A percentile compares a stretch with the other conserved stretches of the same genome.
phyloP scores from a whole-genome alignment of 2,113 vertebrate species.

The Onychostruthus taczanowskii region DNA sequence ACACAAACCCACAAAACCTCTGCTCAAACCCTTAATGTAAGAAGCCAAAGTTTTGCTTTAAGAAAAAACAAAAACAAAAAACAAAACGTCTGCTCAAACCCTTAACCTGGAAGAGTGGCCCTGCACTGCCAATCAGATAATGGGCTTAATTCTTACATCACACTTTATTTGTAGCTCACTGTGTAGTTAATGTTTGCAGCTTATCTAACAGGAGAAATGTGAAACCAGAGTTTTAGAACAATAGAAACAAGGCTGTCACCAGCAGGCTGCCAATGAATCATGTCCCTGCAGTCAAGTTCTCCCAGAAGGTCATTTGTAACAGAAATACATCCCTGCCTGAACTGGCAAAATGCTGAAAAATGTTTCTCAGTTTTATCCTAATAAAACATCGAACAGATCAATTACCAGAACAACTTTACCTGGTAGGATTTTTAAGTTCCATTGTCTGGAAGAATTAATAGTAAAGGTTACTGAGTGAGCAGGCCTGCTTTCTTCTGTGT shows the following conservation, averaged over 20 bases:
- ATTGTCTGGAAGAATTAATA: not conserved
- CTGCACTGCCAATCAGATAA: slow-evolving; percentile 67
- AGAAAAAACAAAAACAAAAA: not conserved
- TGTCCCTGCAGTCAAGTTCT: not conserved
- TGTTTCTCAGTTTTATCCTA: not conserved
- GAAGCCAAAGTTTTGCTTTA: not conserved
- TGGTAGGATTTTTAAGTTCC: not conserved
- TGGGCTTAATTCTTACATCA: slow-evolving; percentile 66
- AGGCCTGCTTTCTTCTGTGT: not conserved
- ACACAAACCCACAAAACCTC: not conserved
- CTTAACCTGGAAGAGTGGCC: slow-evolving; percentile 45
- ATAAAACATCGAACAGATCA: not conserved
- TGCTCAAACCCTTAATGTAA: slow-evolving; percentile 27
- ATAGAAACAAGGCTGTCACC: slow-evolving; percentile 56
- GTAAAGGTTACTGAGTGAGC: not conserved
- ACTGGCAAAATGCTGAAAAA: not conserved
- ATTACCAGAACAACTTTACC: not conserved
- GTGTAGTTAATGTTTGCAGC: slow-evolving; percentile 29
- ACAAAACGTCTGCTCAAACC: not conserved
- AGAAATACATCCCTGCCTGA: not conserved
- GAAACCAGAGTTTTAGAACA: slow-evolving; percentile 63
- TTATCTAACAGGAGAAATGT: slow-evolving; percentile 60
- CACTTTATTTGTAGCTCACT: slow-evolving; percentile 51
- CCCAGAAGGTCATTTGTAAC: slow-evolving; percentile 39
- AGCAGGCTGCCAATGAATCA: slow-evolving; percentile 56